Evolutionary conservation across 2,888 invertebrate species (phyloP).

Genomic region (Hyppa rectilinea): DNA sequence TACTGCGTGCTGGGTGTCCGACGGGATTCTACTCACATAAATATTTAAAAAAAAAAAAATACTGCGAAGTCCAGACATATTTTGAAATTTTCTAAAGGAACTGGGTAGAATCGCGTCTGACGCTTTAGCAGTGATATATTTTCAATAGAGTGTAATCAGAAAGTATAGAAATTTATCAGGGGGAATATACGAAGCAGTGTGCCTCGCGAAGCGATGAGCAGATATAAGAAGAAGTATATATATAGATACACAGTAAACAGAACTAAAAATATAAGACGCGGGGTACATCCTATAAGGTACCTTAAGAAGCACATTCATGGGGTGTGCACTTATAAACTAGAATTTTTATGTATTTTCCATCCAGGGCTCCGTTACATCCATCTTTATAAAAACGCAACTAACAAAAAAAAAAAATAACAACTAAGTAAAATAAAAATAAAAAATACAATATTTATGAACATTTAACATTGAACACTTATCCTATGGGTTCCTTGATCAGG

Average conservation of each 20-base stretch:
- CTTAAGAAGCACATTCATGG: slow-evolving; percentile 90
- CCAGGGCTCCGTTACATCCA: slow-evolving; percentile 86
- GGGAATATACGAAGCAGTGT: slow-evolving; percentile 86
- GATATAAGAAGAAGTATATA: slow-evolving; percentile 78
- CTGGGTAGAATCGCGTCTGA: slow-evolving; percentile 77
- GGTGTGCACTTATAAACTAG: slow-evolving; percentile 88
- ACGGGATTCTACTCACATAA: slow-evolving; percentile 60
- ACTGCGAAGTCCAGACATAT: neutral
- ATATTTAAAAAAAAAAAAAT: slow-evolving; percentile 5
- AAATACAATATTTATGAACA: slow-evolving; percentile 75
- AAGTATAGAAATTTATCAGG: slow-evolving; percentile 77
- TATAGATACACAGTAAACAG: slow-evolving; percentile 81
- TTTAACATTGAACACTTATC: slow-evolving; percentile 82
- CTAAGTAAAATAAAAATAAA: slow-evolving; percentile 61
- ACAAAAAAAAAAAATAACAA: slow-evolving; percentile 69
- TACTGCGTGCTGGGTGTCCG: slow-evolving; percentile 65
- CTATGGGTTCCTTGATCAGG: slow-evolving; percentile 64
- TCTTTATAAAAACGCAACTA: slow-evolving; percentile 71
- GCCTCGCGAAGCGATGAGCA: slow-evolving; percentile 86
- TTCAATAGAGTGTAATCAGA: slow-evolving; percentile 75
- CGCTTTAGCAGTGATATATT: slow-evolving; percentile 77
- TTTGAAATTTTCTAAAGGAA: neutral
- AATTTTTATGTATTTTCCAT: slow-evolving; percentile 78
- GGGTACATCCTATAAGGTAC: slow-evolving; percentile 82
- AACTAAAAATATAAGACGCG: slow-evolving; percentile 81